Percentiles rank a stretch among this genome's conserved stretches.
These are phyloP conservation scores for Piscicola geometra DNA, from an alignment of 2,888 invertebrate genomes.

Conservation along the genomic window DNA sequence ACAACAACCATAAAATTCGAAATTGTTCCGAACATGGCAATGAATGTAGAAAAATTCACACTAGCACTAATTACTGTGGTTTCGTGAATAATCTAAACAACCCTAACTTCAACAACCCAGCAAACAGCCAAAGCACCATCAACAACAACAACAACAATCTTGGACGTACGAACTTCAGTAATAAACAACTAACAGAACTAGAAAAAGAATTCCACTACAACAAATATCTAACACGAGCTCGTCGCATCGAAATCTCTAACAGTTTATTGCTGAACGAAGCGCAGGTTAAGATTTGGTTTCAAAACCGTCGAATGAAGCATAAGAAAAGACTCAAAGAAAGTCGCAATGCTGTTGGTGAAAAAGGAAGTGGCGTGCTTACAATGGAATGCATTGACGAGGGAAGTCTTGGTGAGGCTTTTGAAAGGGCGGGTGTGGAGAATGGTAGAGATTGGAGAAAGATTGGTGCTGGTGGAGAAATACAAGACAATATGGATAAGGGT, in stretches of 20 bases:
- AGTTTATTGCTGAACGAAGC: conserved; percentile 80
- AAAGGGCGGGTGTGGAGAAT: too few species aligned
- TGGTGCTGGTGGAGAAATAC: too few species aligned
- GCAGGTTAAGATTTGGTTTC: conserved; percentile 63
- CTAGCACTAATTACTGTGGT: too few species aligned
- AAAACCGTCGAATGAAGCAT: conserved; percentile 57
- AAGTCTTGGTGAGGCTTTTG: not conserved
- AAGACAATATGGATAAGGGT: too few species aligned
- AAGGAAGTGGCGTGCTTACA: too few species aligned
- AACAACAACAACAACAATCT: conserved; percentile 44
- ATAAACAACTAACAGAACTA: conserved; percentile 95
- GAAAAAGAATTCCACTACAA: conserved; percentile 99
- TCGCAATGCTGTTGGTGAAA: not conserved
- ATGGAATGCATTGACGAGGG: not conserved
- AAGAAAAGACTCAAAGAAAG: conserved; percentile 55
- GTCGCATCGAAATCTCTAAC: conserved; percentile 95
- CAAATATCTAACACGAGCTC: conserved; percentile 91
- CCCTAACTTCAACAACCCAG: too few species aligned
- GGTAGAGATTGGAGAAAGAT: too few species aligned
- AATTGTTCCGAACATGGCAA: too few species aligned
- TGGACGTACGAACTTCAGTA: conserved; percentile 96
- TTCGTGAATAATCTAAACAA: too few species aligned
- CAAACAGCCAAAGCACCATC: not conserved
- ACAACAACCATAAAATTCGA: too few species aligned
- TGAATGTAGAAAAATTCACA: too few species aligned